These are phyloP conservation scores for Drosophila nigromelanica DNA, from an alignment of 1,140 invertebrate genomes.

Conservation along the genomic window DNA sequence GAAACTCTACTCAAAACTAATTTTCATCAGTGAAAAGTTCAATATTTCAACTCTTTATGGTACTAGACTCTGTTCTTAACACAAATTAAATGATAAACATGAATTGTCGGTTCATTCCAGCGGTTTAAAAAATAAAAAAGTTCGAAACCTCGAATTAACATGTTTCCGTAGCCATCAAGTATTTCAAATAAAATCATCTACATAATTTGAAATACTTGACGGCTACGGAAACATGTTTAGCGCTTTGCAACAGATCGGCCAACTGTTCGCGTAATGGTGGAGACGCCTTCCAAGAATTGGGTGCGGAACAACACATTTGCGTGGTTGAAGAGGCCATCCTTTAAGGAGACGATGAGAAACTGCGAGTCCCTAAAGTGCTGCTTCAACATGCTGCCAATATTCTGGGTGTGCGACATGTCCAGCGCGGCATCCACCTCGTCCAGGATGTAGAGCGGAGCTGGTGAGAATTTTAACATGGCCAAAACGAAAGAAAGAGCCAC, in stretches of 20 bases:
- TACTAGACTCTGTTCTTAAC: too few species aligned
- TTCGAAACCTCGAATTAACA: neutral
- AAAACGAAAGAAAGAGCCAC: slow-evolving; percentile 98
- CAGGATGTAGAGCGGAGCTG: slow-evolving; percentile 98
- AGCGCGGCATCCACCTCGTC: slow-evolving; percentile 99
- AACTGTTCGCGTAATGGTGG: slow-evolving; percentile 91
- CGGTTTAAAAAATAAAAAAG: neutral
- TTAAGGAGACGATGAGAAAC: slow-evolving; percentile 99
- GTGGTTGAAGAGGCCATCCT: slow-evolving; percentile 99
- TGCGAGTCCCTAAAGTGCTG: slow-evolving; percentile 97
- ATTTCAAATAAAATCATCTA: too few species aligned
- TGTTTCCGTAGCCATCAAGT: too few species aligned
- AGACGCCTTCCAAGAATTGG: slow-evolving; percentile 97
- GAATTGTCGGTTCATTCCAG: too few species aligned
- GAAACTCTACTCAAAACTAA: too few species aligned
- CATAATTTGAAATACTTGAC: neutral
- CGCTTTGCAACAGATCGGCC: slow-evolving; percentile 49
- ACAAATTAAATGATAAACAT: too few species aligned
- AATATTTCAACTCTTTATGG: too few species aligned
- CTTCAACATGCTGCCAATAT: slow-evolving; percentile 98
- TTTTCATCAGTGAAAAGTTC: too few species aligned
- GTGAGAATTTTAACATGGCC: slow-evolving; percentile 98
- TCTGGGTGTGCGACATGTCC: slow-evolving; percentile 99
- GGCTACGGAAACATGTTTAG: slow-evolving; percentile 22
- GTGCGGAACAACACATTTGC: slow-evolving; percentile 99